phyloP scores from a whole-genome alignment of 2,888 invertebrate genomes.

The Xestia sexstrigata region DNA sequence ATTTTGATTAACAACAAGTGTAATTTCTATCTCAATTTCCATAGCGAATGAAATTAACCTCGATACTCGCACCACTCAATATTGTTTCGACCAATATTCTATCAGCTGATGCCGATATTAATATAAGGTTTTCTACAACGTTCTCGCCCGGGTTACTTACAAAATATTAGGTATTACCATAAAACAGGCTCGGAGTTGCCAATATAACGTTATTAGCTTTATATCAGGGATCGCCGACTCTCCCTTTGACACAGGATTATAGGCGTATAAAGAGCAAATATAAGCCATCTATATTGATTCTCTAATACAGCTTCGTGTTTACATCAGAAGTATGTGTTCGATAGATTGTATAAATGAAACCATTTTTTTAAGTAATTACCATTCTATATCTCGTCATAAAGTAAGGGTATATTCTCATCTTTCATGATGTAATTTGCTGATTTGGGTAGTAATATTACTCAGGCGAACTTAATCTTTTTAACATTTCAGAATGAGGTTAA shows the following conservation, averaged over 20 bases:
- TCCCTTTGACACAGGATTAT: constrained; percentile 74
- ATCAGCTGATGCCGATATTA: constrained; percentile 56
- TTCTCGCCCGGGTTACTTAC: constrained; percentile 52
- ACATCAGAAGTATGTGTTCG: constrained; percentile 44
- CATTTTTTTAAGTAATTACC: constrained; percentile 39
- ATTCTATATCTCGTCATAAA: constrained; percentile 15
- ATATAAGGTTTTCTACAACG: constrained; percentile 53
- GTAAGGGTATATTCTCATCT: constrained; percentile 25
- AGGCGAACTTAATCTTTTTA: constrained; percentile 21
- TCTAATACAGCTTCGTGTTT: constrained; percentile 64
- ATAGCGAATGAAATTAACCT: constrained; percentile 50
- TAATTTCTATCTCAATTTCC: constrained; percentile 39
- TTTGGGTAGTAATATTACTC: constrained; percentile 31
- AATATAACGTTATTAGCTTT: constrained; percentile 73
- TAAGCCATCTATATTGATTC: constrained; percentile 74
- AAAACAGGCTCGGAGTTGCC: constrained; percentile 65
- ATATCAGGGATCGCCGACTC: constrained; percentile 67
- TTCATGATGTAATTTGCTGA: constrained; percentile 32
- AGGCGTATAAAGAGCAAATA: constrained; percentile 69
- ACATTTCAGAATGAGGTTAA: constrained; percentile 23
- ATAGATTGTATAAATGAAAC: constrained; percentile 43
- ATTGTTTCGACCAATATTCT: constrained; percentile 52
- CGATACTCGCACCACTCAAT: constrained; percentile 31
- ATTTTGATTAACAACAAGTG: constrained; percentile 31
- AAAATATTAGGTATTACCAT: constrained; percentile 69